phyloP scores from a whole-genome alignment of 2,888 invertebrate genomes.

The Cremastinae sp. region DNA sequence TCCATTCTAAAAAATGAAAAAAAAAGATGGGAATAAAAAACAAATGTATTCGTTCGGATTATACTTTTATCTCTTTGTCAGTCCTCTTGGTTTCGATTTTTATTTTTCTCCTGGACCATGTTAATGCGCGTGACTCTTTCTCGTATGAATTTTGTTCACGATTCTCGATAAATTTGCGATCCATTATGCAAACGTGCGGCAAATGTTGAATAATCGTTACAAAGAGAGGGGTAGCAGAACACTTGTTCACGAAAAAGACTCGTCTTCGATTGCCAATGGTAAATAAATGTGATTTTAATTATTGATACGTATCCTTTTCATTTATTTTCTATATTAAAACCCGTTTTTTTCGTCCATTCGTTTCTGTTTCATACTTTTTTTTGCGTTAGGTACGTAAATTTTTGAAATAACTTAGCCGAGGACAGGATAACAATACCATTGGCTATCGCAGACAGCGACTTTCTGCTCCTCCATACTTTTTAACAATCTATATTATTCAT shows the following conservation, averaged over 20 bases:
- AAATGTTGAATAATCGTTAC: constrained; percentile 66
- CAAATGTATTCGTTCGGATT: constrained; percentile 59
- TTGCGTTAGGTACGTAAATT: constrained; percentile 12
- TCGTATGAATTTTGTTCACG: constrained; percentile 48
- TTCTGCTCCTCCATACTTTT: constrained; percentile 58
- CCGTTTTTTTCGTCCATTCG: constrained; percentile 20
- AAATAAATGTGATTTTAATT: constrained; percentile 47
- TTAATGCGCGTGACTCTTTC: constrained; percentile 57
- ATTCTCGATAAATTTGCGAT: constrained; percentile 65
- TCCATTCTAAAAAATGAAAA: constrained; percentile 73
- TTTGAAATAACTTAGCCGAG: constrained; percentile 61
- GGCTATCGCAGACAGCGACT: constrained; percentile 67
- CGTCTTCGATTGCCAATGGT: constrained; percentile 71
- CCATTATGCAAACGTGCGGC: constrained; percentile 72
- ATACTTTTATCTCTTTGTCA: constrained; percentile 70
- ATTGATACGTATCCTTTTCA: not conserved
- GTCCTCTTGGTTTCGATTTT: constrained; percentile 70
- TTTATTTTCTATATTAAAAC: constrained; percentile 10
- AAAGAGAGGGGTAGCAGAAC: constrained; percentile 31
- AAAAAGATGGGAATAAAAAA: constrained; percentile 66
- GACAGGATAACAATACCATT: constrained; percentile 31
- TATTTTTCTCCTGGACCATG: constrained; percentile 60
- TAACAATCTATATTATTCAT: constrained; percentile 65
- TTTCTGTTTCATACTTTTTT: not conserved
- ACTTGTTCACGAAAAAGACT: constrained; percentile 55